Percentiles rank a stretch among this genome's conserved stretches.
Conservation (phyloP, 92 coral and sea anemone species). For the Phymanthus crucifer region DNA sequence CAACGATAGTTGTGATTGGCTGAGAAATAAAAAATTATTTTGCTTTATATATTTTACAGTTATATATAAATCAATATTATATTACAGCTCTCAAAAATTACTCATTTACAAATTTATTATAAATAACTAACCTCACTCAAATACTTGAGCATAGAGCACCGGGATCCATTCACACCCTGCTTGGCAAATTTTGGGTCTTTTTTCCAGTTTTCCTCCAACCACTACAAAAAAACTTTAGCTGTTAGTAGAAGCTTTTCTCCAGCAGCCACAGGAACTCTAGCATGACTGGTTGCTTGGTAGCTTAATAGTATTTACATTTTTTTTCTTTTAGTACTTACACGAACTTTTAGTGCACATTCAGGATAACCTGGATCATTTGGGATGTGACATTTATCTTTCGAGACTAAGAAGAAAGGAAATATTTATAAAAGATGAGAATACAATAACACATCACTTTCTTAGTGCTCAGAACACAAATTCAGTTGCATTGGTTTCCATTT, state of each 20-base stretch:
- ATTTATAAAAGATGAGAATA: no score
- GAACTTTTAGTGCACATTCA: slow-evolving; percentile 64
- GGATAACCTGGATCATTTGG: slow-evolving; percentile 75
- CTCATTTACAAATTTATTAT: no score
- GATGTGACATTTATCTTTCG: slow-evolving; percentile 40
- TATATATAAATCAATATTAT: no score
- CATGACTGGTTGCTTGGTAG: background rate
- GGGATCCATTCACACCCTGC: slow-evolving; percentile 78
- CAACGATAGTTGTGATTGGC: no score
- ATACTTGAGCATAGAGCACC: slow-evolving; percentile 69
- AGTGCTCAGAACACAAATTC: no score
- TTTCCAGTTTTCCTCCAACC: slow-evolving; percentile 73
- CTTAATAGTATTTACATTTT: background rate
- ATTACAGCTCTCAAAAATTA: no score
- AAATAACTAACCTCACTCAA: slow-evolving; percentile 67
- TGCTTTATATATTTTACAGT: no score
- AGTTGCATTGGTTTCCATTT: no score
- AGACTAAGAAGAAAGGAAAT: slow-evolving; percentile 6
- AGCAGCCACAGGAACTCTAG: background rate
- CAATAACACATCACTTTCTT: no score
- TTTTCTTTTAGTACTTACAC: no score
- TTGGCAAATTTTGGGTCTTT: slow-evolving; percentile 55
- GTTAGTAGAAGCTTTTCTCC: background rate
- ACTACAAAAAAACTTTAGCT: slow-evolving; percentile 24
- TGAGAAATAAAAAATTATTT: no score